Percentiles rank a stretch among this genome's conserved stretches.
Conservation (phyloP, 2,797 vertebrate genomes). For the Megalops cyprinoides region DNA sequence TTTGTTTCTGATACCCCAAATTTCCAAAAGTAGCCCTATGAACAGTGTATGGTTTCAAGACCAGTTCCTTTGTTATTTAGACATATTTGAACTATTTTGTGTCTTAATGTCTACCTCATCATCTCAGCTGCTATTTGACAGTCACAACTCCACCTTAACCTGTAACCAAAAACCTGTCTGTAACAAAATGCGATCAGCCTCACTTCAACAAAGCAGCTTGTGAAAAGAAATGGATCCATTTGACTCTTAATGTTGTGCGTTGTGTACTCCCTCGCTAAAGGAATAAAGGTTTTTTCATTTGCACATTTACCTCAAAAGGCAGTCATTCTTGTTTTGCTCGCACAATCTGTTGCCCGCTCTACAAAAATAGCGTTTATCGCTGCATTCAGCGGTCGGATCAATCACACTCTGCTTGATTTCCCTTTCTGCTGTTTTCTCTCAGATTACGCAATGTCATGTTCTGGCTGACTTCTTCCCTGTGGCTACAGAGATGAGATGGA, state of each 20-base stretch:
- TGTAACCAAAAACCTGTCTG: conserved; percentile 68
- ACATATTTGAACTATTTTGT: conserved; percentile 62
- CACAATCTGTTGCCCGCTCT: neutral
- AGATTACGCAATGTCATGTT: conserved; percentile 66
- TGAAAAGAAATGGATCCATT: conserved; percentile 59
- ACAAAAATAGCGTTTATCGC: conserved; percentile 33
- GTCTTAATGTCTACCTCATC: conserved; percentile 81
- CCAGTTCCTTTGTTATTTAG: conserved; percentile 41
- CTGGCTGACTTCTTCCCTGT: conserved; percentile 55
- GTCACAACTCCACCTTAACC: conserved; percentile 68
- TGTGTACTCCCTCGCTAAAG: conserved; percentile 60
- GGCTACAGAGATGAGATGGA: conserved; percentile 59
- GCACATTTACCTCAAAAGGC: conserved; percentile 17
- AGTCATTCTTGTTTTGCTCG: neutral
- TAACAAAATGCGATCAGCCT: conserved; percentile 55
- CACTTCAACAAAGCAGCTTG: conserved; percentile 53
- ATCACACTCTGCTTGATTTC: conserved; percentile 51
- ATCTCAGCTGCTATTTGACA: conserved; percentile 73
- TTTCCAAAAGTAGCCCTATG: conserved; percentile 37
- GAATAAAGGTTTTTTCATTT: conserved; percentile 76
- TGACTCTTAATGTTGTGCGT: conserved; percentile 55
- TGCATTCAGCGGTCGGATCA: conserved; percentile 58
- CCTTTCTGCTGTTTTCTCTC: conserved; percentile 29
- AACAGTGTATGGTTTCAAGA: conserved; percentile 33
- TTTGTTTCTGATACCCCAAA: conserved; percentile 44